Conservation (phyloP, 2,888 invertebrate genomes). For the Dynastes grantii region DNA sequence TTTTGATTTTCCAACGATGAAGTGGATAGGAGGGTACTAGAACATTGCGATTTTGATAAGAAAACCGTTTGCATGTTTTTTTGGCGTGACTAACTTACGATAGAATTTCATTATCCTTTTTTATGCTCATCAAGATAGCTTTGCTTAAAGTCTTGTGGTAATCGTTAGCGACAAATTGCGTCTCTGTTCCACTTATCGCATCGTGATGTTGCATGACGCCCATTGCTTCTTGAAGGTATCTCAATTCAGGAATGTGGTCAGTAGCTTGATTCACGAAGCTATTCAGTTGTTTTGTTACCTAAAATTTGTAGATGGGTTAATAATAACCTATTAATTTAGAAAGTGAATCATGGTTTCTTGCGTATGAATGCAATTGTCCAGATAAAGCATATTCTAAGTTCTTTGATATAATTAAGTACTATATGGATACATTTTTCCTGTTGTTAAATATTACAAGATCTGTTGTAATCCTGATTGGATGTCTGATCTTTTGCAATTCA, state of each 20-base stretch:
- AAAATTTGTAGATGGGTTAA: slow-evolving; percentile 51
- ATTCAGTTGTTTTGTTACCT: slow-evolving; percentile 82
- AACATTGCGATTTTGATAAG: not conserved
- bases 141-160: slow-evolving; percentile 84
- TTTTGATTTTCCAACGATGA: slow-evolving; percentile 63
- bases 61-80: not conserved
- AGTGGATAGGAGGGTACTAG: slow-evolving; percentile 55
- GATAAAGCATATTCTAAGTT: no score
- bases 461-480: no score
- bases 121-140: slow-evolving; percentile 71
- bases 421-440: no score
- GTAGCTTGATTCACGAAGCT: slow-evolving; percentile 72
- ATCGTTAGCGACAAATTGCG: slow-evolving; percentile 72
- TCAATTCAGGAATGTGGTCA: slow-evolving; percentile 71
- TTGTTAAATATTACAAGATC: no score
- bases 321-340: no score
- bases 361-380: no score
- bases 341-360: no score
- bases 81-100: slow-evolving; percentile 51
- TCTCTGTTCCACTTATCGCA: slow-evolving; percentile 71
- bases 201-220: slow-evolving; percentile 93
- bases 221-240: slow-evolving; percentile 79
- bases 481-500: no score
- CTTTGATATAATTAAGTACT: no score
- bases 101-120: slow-evolving; percentile 49